Percentiles rank a stretch among this genome's conserved stretches.
Evolutionary conservation across 2,113 vertebrate species (phyloP).

Genomic region (Xenus cinereus): DNA sequence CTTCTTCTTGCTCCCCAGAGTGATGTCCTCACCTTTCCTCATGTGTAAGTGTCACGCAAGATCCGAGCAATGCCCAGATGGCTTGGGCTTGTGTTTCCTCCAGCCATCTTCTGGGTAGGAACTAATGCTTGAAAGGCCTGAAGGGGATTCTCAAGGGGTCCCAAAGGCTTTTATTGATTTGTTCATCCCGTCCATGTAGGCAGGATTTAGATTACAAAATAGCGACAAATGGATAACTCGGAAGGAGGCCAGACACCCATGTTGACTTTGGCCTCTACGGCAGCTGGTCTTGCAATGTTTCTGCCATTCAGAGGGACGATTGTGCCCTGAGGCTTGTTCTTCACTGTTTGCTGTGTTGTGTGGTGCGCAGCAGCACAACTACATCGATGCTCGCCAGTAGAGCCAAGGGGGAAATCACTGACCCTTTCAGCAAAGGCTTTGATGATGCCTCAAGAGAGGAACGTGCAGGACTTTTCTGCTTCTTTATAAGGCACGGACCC

Average conservation of each 20-base stretch:
- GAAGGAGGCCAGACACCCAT: not conserved
- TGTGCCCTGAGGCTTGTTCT: not conserved
- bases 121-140: not conserved
- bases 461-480: not conserved
- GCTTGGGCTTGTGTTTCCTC: not conserved
- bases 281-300: not conserved
- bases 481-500: rapidly evolving
- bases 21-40: not conserved
- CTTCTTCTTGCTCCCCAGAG: slow-evolving; percentile 6
- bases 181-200: not conserved
- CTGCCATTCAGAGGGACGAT: not conserved
- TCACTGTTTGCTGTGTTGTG: not conserved
- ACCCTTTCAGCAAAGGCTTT: not conserved
- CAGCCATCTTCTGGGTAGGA: not conserved
- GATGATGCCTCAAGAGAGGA: not conserved
- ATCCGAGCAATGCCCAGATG: not conserved
- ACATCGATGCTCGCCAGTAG: rapidly evolving
- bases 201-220: not conserved
- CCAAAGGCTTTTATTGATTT: not conserved
- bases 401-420: not conserved
- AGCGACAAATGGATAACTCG: not conserved
- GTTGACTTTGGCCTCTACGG: not conserved
- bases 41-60: not conserved
- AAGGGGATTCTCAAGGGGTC: not conserved
- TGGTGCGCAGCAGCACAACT: not conserved